Evolutionary conservation across 1,140 invertebrate species (phyloP).

Genomic region (Leptopilina clavipes): DNA sequence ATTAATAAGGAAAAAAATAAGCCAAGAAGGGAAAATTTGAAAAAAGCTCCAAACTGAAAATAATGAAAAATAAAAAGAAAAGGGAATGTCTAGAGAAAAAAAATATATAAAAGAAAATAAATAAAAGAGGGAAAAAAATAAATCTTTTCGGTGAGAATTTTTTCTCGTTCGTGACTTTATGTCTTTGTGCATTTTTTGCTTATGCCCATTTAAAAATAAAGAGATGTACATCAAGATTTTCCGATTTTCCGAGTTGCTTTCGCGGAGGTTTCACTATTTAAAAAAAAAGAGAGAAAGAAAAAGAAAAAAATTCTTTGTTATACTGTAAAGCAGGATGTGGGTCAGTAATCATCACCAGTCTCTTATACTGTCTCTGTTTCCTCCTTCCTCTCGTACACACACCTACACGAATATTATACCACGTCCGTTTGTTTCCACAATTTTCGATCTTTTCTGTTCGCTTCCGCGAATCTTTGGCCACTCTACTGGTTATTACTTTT

Average conservation of each 20-base stretch:
- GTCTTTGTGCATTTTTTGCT: neutral
- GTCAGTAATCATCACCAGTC: slow-evolving; percentile 58
- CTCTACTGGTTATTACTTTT: slow-evolving; percentile 16
- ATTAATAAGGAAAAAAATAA: no score
- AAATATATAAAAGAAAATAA: neutral
- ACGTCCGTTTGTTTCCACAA: slow-evolving; percentile 43
- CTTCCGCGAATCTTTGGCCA: slow-evolving; percentile 35
- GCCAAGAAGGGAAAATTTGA: no score
- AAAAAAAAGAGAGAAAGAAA: slow-evolving; percentile 36
- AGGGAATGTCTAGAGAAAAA: no score
- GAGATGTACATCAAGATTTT: neutral
- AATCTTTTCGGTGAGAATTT: neutral
- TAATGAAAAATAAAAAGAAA: no score
- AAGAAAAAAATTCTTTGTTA: slow-evolving; percentile 52
- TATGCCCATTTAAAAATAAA: slow-evolving; percentile 7
- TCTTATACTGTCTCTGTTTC: slow-evolving; percentile 45
- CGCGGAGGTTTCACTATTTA: slow-evolving; percentile 40
- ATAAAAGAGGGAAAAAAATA: neutral
- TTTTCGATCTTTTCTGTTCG: slow-evolving; percentile 32
- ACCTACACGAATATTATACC: slow-evolving; percentile 5
- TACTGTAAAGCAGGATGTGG: slow-evolving; percentile 50
- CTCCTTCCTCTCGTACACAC: slow-evolving; percentile 36
- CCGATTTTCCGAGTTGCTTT: slow-evolving; percentile 33
- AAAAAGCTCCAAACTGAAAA: no score
- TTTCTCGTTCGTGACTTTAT: neutral